phyloP scores from a whole-genome alignment of 1,140 invertebrate species.

The Brachionus calyciflorus region DNA sequence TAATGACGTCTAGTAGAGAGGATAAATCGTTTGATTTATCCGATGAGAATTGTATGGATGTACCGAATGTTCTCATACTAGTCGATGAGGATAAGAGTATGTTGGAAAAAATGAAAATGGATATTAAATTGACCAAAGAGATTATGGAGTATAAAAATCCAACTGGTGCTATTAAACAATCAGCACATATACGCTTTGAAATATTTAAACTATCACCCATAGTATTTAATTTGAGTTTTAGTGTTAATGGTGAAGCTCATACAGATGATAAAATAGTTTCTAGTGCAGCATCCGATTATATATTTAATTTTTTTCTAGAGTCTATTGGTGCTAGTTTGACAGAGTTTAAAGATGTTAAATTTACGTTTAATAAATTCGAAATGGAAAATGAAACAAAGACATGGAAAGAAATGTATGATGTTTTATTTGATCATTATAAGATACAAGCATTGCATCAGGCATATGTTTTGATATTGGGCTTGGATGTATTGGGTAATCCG shows the following conservation, averaged over 20 bases:
- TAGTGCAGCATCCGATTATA: slow-evolving; percentile 57
- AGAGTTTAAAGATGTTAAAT: slow-evolving; percentile 67
- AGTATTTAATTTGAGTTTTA: slow-evolving; percentile 66
- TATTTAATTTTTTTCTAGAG: slow-evolving; percentile 65
- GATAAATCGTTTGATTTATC: slow-evolving; percentile 62
- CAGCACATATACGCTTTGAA: slow-evolving; percentile 38
- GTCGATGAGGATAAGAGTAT: slow-evolving; percentile 25
- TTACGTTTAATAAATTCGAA: slow-evolving; percentile 61
- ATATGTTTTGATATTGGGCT: slow-evolving; percentile 61
- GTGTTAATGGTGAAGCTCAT: slow-evolving; percentile 65
- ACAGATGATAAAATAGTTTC: slow-evolving; percentile 53
- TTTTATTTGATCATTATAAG: slow-evolving; percentile 42
- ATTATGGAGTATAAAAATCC: slow-evolving; percentile 39
- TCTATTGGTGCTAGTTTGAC: slow-evolving; percentile 66
- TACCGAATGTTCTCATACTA: slow-evolving; percentile 3
- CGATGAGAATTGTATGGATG: slow-evolving; percentile 58
- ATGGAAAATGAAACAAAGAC: slow-evolving; percentile 45
- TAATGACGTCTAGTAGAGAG: background rate
- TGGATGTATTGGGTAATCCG: slow-evolving; percentile 63
- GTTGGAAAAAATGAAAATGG: background rate
- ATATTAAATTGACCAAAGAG: slow-evolving; percentile 18
- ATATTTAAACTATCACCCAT: slow-evolving; percentile 29
- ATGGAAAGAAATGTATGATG: slow-evolving; percentile 49
- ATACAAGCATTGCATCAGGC: slow-evolving; percentile 60
- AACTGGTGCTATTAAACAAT: slow-evolving; percentile 28